Base-by-base conservation (phyloP, 2,888 invertebrate species). In the Drosophila anomelani region DNA sequence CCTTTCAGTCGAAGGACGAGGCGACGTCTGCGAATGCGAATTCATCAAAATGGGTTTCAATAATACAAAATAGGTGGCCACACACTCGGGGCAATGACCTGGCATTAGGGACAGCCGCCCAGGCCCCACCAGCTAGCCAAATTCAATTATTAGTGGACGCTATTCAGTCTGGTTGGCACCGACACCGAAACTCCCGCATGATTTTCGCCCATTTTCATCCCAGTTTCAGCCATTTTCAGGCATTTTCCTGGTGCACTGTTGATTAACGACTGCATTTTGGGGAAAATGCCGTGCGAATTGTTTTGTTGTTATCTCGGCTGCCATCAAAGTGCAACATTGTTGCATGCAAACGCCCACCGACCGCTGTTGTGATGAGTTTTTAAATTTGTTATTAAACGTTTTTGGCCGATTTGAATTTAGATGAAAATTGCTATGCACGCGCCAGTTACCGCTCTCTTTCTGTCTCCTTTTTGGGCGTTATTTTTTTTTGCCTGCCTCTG, bases 111-210 rank as follows among this genome's bases (percentile, higher is more conserved):
- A 17, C n/a, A 17, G 20, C 55, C n/a, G 12, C 32, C 17, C 17
- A 10, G 6, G 32, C 1, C 49, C 38, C 53, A 56, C 36, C 49
- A 34, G 58, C 51, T 36, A n/a, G 58, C 51, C 78, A 89, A 91
- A 92, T 91, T 91, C 88, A 91, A 91, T 91, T 92, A 90, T 85
- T 79, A 85, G 77, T 76, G 66, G 68, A 72, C 36, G 61, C 56
- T 49, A 63, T 71, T 71, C 70, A 60, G 67, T 49, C 39, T 49
- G 51, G 44, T 15, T 38, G 51, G 46, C 17, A 38, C 49, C 38
- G n/a, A 34, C 53, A 56, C 38, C 56, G 15, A 44, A 9, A 38
- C 64, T 39, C 54, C 57, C 36, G 29, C 46, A 74, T 10, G 32
- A 13, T 47, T 38, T 46, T 46, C 47, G 3, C 38, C 32, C 44